Percentiles rank a stretch among this genome's conserved stretches.
Conservation (phyloP, 1,140 invertebrate species). For the Mya arenaria region DNA sequence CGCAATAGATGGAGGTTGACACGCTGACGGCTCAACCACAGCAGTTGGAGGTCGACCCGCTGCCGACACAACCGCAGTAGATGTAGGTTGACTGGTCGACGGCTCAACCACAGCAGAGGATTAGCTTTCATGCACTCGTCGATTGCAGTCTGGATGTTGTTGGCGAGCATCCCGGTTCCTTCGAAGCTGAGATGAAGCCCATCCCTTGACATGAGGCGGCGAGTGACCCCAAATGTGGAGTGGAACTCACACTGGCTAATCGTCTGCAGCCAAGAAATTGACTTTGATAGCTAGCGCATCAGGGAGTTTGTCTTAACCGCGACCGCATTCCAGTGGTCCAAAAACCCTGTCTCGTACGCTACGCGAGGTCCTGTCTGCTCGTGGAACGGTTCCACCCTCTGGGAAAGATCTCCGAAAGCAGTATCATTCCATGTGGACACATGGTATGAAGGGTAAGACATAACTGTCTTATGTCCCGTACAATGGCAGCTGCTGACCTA, state of each 20-base stretch:
- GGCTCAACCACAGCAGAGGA: no score
- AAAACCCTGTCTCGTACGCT: background rate
- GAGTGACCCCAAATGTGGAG: no score
- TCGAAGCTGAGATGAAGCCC: slow-evolving; percentile 5
- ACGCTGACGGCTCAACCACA: no score
- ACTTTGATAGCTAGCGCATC: background rate
- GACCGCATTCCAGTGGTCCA: slow-evolving; percentile 11
- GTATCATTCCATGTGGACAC: no score
- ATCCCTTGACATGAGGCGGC: background rate
- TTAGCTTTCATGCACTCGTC: no score
- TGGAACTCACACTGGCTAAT: slow-evolving; percentile 17
- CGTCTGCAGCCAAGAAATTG: background rate
- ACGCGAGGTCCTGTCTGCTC: background rate
- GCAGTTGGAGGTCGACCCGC: no score
- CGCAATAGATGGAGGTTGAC: no score
- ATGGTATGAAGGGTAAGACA: no score
- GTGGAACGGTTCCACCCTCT: background rate
- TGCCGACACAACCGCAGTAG: no score
- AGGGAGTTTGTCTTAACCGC: background rate
- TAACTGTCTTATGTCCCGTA: no score
- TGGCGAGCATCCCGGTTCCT: background rate
- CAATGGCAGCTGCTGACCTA: no score
- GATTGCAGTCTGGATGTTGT: slow-evolving; percentile 2
- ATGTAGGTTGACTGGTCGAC: no score
- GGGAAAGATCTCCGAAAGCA: slow-evolving; percentile 11